phyloP scores from a whole-genome alignment of 2,113 vertebrate genomes.

The Trochalopteron elliotii region DNA sequence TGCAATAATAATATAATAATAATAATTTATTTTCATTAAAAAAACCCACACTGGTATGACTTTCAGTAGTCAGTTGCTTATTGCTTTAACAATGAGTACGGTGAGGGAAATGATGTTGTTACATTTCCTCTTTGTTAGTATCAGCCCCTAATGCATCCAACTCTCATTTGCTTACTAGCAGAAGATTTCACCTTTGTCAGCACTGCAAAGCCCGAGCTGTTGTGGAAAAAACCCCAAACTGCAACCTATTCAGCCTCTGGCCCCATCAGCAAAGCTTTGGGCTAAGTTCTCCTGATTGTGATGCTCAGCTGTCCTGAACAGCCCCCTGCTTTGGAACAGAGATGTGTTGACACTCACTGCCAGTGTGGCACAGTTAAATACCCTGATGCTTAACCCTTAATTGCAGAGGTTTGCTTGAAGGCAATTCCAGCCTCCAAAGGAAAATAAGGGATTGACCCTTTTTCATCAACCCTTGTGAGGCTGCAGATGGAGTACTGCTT shows the following conservation, averaged over 20 bases:
- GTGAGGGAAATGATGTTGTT: background rate
- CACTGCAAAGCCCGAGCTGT: slow-evolving; percentile 9
- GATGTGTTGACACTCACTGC: background rate
- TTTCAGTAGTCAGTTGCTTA: background rate
- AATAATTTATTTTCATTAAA: background rate
- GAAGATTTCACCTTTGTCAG: slow-evolving; percentile 59
- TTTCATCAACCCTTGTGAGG: background rate
- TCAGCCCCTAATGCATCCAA: background rate
- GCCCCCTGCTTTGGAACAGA: background rate
- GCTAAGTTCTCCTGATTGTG: background rate
- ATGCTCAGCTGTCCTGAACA: slow-evolving; percentile 41
- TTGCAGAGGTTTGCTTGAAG: background rate
- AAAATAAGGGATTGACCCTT: background rate
- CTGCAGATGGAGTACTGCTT: background rate
- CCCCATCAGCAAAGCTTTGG: slow-evolving; percentile 50
- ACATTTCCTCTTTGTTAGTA: slow-evolving; percentile 24
- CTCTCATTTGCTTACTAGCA: slow-evolving; percentile 32
- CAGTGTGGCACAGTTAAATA: background rate
- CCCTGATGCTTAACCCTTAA: background rate
- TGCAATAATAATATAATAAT: background rate
- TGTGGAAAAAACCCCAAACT: background rate
- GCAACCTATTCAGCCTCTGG: slow-evolving; percentile 31
- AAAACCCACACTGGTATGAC: background rate
- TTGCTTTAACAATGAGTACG: background rate
- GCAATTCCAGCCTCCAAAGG: background rate